A percentile compares a stretch with the other conserved stretches of the same genome.
phyloP scores from a whole-genome alignment of 2,113 vertebrate species.

The human (Homo sapiens) region GRCh38 chr1:219536501-219537000 shows the following conservation, averaged over 20 bases:
- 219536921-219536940: conserved; percentile 42
- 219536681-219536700: conserved; percentile 7
- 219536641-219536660: conserved; percentile 35
- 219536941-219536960: conserved; percentile 19
- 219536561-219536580: background rate
- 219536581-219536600: background rate
- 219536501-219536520: background rate
- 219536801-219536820: conserved; percentile 56
- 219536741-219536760: conserved; percentile 14
- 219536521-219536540: background rate
- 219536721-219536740: background rate
- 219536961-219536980: background rate
- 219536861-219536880: background rate
- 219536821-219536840: conserved; percentile 18
- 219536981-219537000: background rate
- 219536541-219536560: background rate
- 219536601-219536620: conserved; percentile 29
- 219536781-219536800: conserved; percentile 56
- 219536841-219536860: background rate
- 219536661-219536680: conserved; percentile 26
- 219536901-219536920: background rate
- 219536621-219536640: conserved; percentile 21
- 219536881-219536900: background rate
- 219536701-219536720: background rate
- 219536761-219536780: conserved; percentile 36